Base-by-base conservation (phyloP, 2,113 vertebrate species). In the Festucalex cinctus region DNA sequence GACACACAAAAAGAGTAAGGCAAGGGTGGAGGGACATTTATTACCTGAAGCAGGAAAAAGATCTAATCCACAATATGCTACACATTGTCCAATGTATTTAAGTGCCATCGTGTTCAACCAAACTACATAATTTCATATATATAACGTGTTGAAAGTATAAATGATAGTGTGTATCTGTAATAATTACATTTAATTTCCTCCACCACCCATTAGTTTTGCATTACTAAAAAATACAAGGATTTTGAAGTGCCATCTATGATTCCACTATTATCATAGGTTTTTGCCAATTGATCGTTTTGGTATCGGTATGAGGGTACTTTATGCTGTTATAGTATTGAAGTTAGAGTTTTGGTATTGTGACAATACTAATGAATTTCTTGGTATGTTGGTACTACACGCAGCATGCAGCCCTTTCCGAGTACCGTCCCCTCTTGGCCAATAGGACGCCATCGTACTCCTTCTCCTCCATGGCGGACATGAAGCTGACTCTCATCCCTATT, bases 401-500 rank as follows among this genome's bases (percentile, higher is more conserved):
- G 97, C 96, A 92, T 1, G 89, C 91, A 0, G 95, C 95, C 0
- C 93, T 99, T 48, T 96, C 94, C 0, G 97, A 99, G 82, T 99
- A 98, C 63, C 93, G 96, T 4, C 96, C 97, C 72, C 92, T 98
- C 73, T 68, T 98, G 79, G 79, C 92, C 0, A 86, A 63, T 58
- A 82, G 81, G 1, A 85, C 88, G 0, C 68, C 74, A 0, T 86
- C 86, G 2, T 85, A 86, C 32, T 89, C 84, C n/a, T 86, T 86
- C 61, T 56, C 92, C n/a, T 85, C 94, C 13, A 70, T 90, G 64
- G 95, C 95, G 0, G 96, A 99, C 32, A 91, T 82, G 87, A 99
- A 99, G 79, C 85, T 99, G 16, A 86, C 94, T 2, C 91, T 98
- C 82, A 98, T 99, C 79, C 96, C 97, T 0, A 43, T 98, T 67